Base-by-base conservation (phyloP, 2,113 vertebrate genomes). In the Piliocolobus tephrosceles region DNA sequence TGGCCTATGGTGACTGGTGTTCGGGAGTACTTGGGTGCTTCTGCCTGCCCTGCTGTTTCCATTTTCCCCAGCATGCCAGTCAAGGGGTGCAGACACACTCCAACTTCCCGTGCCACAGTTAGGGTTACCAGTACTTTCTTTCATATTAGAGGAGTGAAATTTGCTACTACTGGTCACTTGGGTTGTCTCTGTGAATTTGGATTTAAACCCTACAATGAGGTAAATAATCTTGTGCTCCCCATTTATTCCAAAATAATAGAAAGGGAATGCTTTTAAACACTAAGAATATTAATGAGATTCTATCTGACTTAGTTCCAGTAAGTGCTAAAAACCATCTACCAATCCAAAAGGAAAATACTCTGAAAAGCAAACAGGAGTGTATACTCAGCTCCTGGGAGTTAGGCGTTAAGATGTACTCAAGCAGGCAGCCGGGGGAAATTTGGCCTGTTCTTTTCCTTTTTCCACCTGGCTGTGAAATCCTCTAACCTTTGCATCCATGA, bases 241-340 rank as follows among this genome's bases (percentile, higher is more conserved):
- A 4, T 92, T 30, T 78, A 20, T 92, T 79, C 89, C 57, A 10
- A 88, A 73, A n/a, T 97, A 45, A 2, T 55, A 57, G 88, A 80
- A 97, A 30, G 57, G 40, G 61, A 32, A 30, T 91, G 32, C 82
- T 86, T 97, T 93, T 93, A 90, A 79, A 87, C 16, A 89, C n/a
- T 30, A 82, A 47, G 78, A 93, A 57, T 50, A 96, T 88, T 86
- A 57, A 30, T 94, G 91, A 87, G 45, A 84, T 98, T 96, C 94
- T 96, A 57, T 78, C 72, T 45, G 32, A 81, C 93, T 91, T 92
- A 50, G 38, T 73, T n/a, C 61, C 79, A 88, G 25, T 50, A 40
- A 88, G 32, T 57, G 22, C 58, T 97, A 79, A 97, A 97, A 97
- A 95, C 90, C 25, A 91, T 78, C 72, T 81, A 58, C 66, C 55